Percentiles rank a stretch among this genome's conserved stretches.
phyloP scores from a whole-genome alignment of 2,113 vertebrate genomes.

The Galeopterus variegatus region DNA sequence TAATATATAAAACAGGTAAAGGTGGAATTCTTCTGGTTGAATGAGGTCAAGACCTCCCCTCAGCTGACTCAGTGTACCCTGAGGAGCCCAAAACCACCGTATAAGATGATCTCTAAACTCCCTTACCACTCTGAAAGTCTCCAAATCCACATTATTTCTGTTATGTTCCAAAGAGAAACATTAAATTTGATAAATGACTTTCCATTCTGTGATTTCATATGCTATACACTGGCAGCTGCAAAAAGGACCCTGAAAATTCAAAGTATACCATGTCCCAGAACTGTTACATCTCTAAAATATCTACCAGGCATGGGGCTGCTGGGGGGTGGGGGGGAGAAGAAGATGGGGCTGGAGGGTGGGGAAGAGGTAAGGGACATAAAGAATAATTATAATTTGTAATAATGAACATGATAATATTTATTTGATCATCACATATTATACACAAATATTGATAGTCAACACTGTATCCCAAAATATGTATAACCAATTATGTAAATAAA shows the following conservation, averaged over 20 bases:
- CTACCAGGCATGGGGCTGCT: neutral
- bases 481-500: too few relatives aligned
- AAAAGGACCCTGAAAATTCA: conserved; percentile 51
- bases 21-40: neutral
- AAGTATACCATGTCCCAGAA: neutral
- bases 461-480: too few relatives aligned
- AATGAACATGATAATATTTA: too few relatives aligned
- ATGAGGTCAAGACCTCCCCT: neutral
- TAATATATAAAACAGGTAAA: neutral
- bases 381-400: too few relatives aligned
- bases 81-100: neutral
- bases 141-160: conserved; percentile 24
- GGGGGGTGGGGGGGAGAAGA: too few relatives aligned
- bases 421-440: too few relatives aligned
- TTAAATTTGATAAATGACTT: conserved; percentile 60
- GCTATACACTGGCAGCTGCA: conserved; percentile 24
- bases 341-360: too few relatives aligned
- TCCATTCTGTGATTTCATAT: conserved; percentile 53
- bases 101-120: conserved; percentile 40
- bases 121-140: neutral
- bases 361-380: too few relatives aligned
- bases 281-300: neutral
- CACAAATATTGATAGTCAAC: too few relatives aligned
- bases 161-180: conserved; percentile 38
- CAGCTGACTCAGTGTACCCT: neutral